Base-by-base conservation (phyloP, 2,113 vertebrate genomes). In the Nannospalax galili region DNA sequence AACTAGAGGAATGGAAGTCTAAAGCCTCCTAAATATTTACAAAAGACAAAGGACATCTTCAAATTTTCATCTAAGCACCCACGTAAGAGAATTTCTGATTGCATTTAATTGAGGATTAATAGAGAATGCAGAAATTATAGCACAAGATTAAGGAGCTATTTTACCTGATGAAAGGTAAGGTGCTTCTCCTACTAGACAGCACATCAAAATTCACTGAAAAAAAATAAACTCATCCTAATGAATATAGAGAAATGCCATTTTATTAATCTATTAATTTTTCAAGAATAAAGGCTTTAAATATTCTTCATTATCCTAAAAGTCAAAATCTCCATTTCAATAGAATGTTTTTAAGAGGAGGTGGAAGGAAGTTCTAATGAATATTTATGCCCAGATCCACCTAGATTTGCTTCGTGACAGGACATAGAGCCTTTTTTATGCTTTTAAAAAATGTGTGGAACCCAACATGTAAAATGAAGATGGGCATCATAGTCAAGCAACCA, bases 241-340 rank as follows among this genome's bases (percentile, higher is more conserved):
- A 94, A 95, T 94, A 82, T 56, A 96, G 69, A 92, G 70, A 89
- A 89, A 96, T 90, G 73, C 32, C 86, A 93, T 88, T 97, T 96
- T 95, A 97, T 95, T 96, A 96, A 95, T 95, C 88, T 93, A 92
- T 96, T 97, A 97, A 95, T 94, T 94, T 97, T 94, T 96, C 72
- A 93, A 93, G 93, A 96, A 95, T 95, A 96, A 96, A 96, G 79
- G 45, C 91, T 96, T 94, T 95, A 90, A 73, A 92, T 92, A 73
- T 75, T 96, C 75, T 91, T 97, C 89, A 94, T 96, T 97, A 96
- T 96, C 64, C 72, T 98, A 95, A 98, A 98, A 98, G 96, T 97
- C 97, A 97, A 97, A 98, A 97, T 97, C 95, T 97, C 97, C 97
- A 97, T 97, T 96, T 97, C 95, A 97, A 97, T 96, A 84, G 91